phyloP scores from a whole-genome alignment of 2,797 vertebrate genomes.

The Molothrus ater region DNA sequence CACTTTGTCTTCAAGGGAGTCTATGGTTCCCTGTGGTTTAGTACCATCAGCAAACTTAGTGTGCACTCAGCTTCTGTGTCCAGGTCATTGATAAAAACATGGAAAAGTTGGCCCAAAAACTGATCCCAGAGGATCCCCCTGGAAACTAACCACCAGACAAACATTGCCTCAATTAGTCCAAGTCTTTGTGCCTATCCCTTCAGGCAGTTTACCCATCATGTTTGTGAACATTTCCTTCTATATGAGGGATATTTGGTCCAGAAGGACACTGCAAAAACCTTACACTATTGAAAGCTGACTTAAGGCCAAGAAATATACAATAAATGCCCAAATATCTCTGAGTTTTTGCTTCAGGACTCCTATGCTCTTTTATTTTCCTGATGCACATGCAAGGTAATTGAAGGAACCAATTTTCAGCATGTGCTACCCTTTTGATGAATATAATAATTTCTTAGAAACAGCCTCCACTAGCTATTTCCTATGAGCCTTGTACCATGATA shows the following conservation, averaged over 20 bases:
- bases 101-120: background rate
- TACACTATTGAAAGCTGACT: background rate
- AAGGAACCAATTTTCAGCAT: background rate
- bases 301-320: background rate
- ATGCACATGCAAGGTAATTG: background rate
- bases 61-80: background rate
- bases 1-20: background rate
- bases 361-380: background rate
- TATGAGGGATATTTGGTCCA: background rate
- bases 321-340: background rate
- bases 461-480: background rate
- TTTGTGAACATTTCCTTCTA: background rate
- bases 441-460: background rate
- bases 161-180: background rate
- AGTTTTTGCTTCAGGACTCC: background rate
- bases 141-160: background rate
- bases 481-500: background rate
- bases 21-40: background rate
- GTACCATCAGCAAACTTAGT: background rate
- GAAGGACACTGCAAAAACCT: background rate
- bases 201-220: background rate
- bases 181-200: background rate
- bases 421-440: background rate
- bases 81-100: background rate
- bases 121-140: background rate